phyloP scores from a whole-genome alignment of 2,888 invertebrate species.

The Biston betularia region DNA sequence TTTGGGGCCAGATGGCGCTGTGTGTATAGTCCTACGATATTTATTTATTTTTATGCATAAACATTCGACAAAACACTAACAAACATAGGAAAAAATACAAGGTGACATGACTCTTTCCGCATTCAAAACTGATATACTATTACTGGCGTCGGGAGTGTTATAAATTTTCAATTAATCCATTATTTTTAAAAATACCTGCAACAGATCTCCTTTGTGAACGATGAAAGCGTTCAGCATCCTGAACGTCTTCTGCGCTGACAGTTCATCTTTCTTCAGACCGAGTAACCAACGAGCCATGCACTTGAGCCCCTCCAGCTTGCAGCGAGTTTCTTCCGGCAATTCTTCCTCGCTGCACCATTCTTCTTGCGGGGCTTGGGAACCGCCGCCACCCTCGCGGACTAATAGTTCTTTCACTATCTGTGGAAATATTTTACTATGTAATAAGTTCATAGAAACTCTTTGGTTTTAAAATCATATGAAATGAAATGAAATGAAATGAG shows the following conservation, averaged over 20 bases:
- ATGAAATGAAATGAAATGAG: too few species aligned
- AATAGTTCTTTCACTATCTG: slow-evolving; percentile 97
- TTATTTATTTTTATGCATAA: too few species aligned
- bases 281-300: slow-evolving; percentile 98
- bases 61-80: too few species aligned
- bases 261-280: slow-evolving; percentile 94
- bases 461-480: too few species aligned
- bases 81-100: too few species aligned
- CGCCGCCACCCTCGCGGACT: slow-evolving; percentile 91
- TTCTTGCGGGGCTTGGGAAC: slow-evolving; percentile 69
- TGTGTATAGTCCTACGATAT: too few species aligned
- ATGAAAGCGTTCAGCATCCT: slow-evolving; percentile 98
- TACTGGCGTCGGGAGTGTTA: too few species aligned
- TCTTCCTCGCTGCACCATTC: slow-evolving; percentile 95
- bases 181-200: slow-evolving; percentile 75
- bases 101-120: too few species aligned
- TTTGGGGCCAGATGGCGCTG: too few species aligned
- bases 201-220: slow-evolving; percentile 95
- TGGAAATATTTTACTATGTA: not conserved
- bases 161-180: not conserved
- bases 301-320: slow-evolving; percentile 97
- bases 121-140: too few species aligned
- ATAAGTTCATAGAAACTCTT: not conserved
- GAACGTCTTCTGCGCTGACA: slow-evolving; percentile 97
- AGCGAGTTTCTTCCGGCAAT: slow-evolving; percentile 95